phyloP scores from a whole-genome alignment of 2,113 vertebrate species.

The Mixornis gularis region DNA sequence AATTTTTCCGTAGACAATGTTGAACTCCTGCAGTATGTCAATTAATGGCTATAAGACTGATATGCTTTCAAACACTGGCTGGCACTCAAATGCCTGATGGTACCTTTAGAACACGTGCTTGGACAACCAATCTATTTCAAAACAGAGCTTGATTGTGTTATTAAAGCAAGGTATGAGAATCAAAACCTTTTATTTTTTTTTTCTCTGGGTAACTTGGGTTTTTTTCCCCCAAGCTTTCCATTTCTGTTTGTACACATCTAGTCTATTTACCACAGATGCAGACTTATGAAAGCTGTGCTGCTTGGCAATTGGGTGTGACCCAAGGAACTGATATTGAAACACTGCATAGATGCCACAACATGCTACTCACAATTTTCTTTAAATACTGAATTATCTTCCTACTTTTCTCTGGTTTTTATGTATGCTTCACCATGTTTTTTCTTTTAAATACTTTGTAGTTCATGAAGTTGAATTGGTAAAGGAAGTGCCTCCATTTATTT shows the following conservation, averaged over 20 bases:
- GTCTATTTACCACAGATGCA: conserved; percentile 59
- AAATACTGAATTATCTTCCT: background rate
- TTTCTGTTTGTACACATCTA: conserved; percentile 56
- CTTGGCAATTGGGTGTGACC: conserved; percentile 24
- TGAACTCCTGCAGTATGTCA: conserved; percentile 36
- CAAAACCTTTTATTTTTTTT: background rate
- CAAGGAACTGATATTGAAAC: conserved; percentile 10
- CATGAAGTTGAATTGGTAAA: background rate
- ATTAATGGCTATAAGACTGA: conserved; percentile 49
- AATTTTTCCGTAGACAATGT: background rate
- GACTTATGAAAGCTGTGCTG: conserved; percentile 34
- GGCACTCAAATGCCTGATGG: conserved; percentile 29
- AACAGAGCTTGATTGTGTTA: conserved; percentile 42
- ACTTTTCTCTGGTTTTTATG: background rate
- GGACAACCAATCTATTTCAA: conserved; percentile 23
- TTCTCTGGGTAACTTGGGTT: background rate
- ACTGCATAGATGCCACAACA: background rate
- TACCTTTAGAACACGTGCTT: conserved; percentile 55
- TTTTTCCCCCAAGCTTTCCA: conserved; percentile 4
- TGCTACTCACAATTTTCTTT: background rate
- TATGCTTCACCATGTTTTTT: background rate
- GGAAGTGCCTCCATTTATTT: background rate
- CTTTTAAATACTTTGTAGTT: background rate
- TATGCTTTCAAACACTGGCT: conserved; percentile 39
- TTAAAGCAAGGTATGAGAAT: conserved; percentile 51